A percentile compares a stretch with the other conserved stretches of the same genome.
phyloP scores from a whole-genome alignment of 2,888 invertebrate genomes.

The Oxyscelio sp. region DNA sequence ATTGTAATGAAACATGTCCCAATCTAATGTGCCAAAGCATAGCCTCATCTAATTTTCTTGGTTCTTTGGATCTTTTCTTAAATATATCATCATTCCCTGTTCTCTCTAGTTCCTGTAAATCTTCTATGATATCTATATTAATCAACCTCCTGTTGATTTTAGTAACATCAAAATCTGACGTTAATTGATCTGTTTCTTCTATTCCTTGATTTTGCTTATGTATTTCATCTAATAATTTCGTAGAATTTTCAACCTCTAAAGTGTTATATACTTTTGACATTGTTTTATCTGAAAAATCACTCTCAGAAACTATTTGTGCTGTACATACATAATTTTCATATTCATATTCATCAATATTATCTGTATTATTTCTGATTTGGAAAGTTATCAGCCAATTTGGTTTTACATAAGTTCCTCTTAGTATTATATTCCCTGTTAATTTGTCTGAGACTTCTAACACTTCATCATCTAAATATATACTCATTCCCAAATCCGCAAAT shows the following conservation, averaged over 20 bases:
- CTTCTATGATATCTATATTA: too few relatives aligned
- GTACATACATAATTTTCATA: constrained; percentile 8
- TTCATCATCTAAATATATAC: too few relatives aligned
- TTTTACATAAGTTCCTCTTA: background rate
- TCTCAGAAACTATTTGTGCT: background rate
- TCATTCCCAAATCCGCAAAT: too few relatives aligned
- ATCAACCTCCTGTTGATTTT: too few relatives aligned
- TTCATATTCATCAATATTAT: background rate
- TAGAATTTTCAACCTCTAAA: background rate
- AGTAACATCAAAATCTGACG: too few relatives aligned
- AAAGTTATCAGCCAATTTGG: constrained; percentile 11
- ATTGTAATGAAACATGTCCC: background rate
- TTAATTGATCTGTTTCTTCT: too few relatives aligned
- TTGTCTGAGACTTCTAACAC: background rate
- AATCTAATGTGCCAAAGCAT: constrained; percentile 16
- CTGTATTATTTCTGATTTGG: background rate
- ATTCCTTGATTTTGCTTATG: background rate
- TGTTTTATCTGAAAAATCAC: background rate
- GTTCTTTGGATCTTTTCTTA: too few relatives aligned
- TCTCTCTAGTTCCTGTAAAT: too few relatives aligned
- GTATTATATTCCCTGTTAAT: background rate
- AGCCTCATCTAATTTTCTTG: too few relatives aligned
- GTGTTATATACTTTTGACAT: background rate
- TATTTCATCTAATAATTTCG: background rate
- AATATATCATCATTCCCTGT: too few relatives aligned